Base-by-base conservation (phyloP, 2,888 invertebrate species). In the Polyommatus iphigenia region DNA sequence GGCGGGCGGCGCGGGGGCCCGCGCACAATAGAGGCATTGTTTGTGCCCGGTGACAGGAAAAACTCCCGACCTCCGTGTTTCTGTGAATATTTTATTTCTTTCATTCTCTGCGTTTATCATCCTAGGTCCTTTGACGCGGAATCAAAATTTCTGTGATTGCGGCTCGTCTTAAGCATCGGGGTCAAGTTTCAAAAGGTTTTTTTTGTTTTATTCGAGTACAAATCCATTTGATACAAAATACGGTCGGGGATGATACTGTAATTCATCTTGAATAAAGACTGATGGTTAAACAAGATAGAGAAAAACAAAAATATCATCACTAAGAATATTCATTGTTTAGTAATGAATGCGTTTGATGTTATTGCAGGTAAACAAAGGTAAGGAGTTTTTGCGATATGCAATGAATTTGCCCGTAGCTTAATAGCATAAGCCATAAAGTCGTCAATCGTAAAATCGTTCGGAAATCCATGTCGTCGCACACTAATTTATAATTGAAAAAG, bases 21-120 rank as follows among this genome's bases (percentile, higher is more conserved):
- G 24, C 84, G 86, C 87, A 94, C 93, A 93, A 92, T 93, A 84
- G 90, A 88, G 87, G 88, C 90, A 93, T 94, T 94, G 94, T 94
- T 93, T 93, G 92, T 93, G 90, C 90, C 90, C 93, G 92, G 92
- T 93, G 93, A 93, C 93, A 92, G 93, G 93, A 93, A 93, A 94
- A 94, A 93, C 94, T 92, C 91, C 75, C 93, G 89, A 93, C 93
- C 93, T 92, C 93, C 90, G 91, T 93, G 92, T 92, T 92, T 91
- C 92, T 91, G 89, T 92, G 91, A 91, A 91, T 92, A 93, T 93
- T 93, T 93, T 93, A 91, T 92, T 91, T 88, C 87, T 90, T 86
- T 82, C 87, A 82, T 83, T 85, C 84, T 85, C 85, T 83, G 85
- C 86, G 88, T 89, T 90, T 88, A 54, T 84, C 84, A 84, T 85